Percentiles rank a stretch among this genome's conserved stretches.
Conservation (phyloP, 1,140 invertebrate genomes). For the Diplogasteroides magnus region DNA sequence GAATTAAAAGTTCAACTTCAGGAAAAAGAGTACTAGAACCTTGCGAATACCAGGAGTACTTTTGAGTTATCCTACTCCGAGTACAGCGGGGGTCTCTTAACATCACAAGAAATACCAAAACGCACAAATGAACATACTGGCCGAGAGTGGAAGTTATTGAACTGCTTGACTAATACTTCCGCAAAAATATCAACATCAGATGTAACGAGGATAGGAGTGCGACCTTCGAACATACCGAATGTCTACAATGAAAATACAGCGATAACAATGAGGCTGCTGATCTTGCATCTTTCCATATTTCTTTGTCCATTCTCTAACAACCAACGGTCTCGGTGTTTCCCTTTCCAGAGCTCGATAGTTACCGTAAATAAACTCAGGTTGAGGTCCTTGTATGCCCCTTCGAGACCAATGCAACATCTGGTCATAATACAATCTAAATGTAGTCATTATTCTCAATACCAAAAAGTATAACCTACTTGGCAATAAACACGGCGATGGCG, state of each 20-base stretch:
- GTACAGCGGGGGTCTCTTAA: background rate
- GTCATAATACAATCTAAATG: too few relatives aligned
- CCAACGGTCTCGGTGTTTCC: background rate
- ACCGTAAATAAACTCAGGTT: background rate
- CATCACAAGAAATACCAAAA: background rate
- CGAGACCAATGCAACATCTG: conserved; percentile 7
- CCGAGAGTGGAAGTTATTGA: conserved; percentile 2
- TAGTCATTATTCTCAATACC: too few relatives aligned
- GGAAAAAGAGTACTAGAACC: too few relatives aligned
- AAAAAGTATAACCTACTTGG: too few relatives aligned
- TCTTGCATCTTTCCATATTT: background rate
- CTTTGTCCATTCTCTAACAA: background rate
- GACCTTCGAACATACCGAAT: conserved; percentile 3
- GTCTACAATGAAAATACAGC: background rate
- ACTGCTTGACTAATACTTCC: conserved; percentile 6
- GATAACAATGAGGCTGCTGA: background rate
- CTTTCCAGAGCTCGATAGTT: background rate
- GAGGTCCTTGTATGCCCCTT: conserved; percentile 4
- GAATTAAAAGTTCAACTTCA: too few relatives aligned
- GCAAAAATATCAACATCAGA: background rate
- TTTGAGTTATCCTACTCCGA: background rate
- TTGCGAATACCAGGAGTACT: background rate
- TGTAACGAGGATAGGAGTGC: background rate
- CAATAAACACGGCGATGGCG: too few relatives aligned
- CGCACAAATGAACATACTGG: background rate